These are phyloP conservation scores for Mythimna ferrago DNA, from an alignment of 2,888 invertebrate genomes.

Conservation along the genomic window DNA sequence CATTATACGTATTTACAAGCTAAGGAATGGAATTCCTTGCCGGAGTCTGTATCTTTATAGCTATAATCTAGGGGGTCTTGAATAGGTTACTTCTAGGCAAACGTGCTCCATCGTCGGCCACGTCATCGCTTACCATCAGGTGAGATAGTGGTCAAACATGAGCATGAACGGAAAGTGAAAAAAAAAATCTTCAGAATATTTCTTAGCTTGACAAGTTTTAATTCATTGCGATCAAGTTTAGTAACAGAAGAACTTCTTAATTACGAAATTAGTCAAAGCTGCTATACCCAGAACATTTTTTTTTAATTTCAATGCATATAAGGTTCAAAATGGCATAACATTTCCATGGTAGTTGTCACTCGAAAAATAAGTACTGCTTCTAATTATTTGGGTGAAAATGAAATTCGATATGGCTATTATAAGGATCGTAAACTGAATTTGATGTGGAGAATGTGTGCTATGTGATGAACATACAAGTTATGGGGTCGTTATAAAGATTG, in stretches of 20 bases:
- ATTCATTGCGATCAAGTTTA: slow-evolving; percentile 8
- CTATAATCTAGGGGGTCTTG: no score
- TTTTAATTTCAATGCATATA: neutral
- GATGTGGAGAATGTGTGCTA: slow-evolving; percentile 18
- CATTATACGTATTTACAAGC: no score
- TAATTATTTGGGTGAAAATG: slow-evolving; percentile 49
- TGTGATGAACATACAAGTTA: neutral
- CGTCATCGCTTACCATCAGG: no score
- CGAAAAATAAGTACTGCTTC: slow-evolving; percentile 17
- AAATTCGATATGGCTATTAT: slow-evolving; percentile 62
- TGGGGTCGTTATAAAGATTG: neutral
- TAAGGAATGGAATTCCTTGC: no score
- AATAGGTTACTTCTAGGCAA: no score
- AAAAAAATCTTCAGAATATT: neutral
- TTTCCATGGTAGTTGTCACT: slow-evolving; percentile 23
- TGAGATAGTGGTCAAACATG: no score
- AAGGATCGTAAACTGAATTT: slow-evolving; percentile 26
- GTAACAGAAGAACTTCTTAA: neutral
- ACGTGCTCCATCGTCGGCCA: no score
- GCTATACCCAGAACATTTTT: neutral
- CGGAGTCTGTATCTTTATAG: no score
- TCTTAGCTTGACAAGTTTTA: neutral
- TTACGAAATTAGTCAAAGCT: slow-evolving; percentile 12
- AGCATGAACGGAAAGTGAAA: no score
- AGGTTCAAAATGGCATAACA: slow-evolving; percentile 7